phyloP scores from a whole-genome alignment of 2,888 invertebrate species.

The Drosophila atripex region DNA sequence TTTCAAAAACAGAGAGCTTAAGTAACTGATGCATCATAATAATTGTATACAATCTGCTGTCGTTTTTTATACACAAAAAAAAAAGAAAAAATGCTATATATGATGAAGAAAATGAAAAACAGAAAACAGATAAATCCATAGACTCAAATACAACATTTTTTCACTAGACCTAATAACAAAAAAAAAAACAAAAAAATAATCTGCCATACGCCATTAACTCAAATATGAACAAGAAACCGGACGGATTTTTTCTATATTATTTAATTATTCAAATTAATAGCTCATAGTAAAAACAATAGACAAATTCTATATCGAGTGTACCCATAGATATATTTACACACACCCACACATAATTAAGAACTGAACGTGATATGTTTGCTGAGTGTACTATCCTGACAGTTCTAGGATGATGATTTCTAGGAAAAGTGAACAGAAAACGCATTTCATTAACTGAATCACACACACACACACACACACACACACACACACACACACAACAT shows the following conservation, averaged over 20 bases:
- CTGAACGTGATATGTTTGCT: conserved; percentile 49
- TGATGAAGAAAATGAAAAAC: conserved; percentile 30
- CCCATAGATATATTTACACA: conserved; percentile 25
- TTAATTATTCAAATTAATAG: conserved; percentile 27
- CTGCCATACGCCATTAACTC: conserved; percentile 59
- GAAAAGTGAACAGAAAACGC: conserved; percentile 1
- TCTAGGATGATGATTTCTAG: conserved; percentile 25
- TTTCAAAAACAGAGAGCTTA: conserved; percentile 61
- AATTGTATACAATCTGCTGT: conserved; percentile 48
- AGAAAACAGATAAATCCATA: conserved; percentile 33
- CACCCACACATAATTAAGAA: conserved; percentile 26
- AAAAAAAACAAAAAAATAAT: no score
- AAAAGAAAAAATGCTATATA: conserved; percentile 43
- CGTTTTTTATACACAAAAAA: conserved; percentile 21
- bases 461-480: conserved; percentile 49
- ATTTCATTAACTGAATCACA: conserved; percentile 19
- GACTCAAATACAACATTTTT: conserved; percentile 19
- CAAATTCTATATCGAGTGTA: conserved; percentile 24
- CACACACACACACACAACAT: conserved; percentile 53
- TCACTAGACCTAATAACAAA: conserved; percentile 19
- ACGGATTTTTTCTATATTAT: conserved; percentile 47
- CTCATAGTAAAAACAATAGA: conserved; percentile 33
- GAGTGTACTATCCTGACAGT: conserved; percentile 49
- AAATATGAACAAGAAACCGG: conserved; percentile 55
- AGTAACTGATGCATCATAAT: conserved; percentile 53